Percentiles rank a stretch among this genome's conserved stretches.
Evolutionary conservation across 1,140 invertebrate species (phyloP).

Genomic region (Pygmarrhopalites habei): DNA sequence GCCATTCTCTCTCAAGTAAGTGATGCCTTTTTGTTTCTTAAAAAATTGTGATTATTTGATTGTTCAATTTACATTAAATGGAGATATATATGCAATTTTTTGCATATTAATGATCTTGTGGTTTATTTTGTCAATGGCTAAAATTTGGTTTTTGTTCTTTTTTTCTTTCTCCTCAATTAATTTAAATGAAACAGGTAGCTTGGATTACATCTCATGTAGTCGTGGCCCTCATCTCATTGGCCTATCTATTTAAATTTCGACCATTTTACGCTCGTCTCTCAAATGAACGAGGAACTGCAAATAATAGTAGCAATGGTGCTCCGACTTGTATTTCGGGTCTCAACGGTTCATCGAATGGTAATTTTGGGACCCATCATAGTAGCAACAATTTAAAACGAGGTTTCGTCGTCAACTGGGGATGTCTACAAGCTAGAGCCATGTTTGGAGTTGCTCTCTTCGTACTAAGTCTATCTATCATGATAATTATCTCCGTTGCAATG

Average conservation of each 20-base stretch:
- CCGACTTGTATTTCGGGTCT: constrained; percentile 12
- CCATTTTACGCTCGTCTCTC: constrained; percentile 35
- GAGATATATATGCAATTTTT: too few relatives aligned
- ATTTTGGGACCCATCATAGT: constrained; percentile 24
- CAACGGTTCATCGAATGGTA: constrained; percentile 7
- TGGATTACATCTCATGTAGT: constrained; percentile 36
- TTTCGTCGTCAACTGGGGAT: constrained; percentile 38
- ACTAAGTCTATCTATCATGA: constrained; percentile 37
- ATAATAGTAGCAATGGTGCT: not conserved
- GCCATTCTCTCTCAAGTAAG: constrained; percentile 28
- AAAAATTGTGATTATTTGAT: too few relatives aligned
- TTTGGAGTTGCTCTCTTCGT: constrained; percentile 38
- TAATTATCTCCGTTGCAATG: constrained; percentile 40
- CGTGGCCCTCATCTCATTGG: constrained; percentile 33
- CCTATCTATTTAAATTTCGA: constrained; percentile 37
- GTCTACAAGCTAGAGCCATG: constrained; percentile 40
- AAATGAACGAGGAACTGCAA: constrained; percentile 26
- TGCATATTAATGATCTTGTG: too few relatives aligned
- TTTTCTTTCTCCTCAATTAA: too few relatives aligned
- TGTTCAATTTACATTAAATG: too few relatives aligned
- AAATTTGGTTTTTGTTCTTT: too few relatives aligned
- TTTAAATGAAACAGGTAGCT: too few relatives aligned
- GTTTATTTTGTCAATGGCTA: too few relatives aligned
- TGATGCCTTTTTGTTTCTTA: too few relatives aligned
- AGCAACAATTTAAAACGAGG: constrained; percentile 25